Base-by-base conservation (phyloP, 2,888 invertebrate genomes). In the Leucophenga montana region DNA sequence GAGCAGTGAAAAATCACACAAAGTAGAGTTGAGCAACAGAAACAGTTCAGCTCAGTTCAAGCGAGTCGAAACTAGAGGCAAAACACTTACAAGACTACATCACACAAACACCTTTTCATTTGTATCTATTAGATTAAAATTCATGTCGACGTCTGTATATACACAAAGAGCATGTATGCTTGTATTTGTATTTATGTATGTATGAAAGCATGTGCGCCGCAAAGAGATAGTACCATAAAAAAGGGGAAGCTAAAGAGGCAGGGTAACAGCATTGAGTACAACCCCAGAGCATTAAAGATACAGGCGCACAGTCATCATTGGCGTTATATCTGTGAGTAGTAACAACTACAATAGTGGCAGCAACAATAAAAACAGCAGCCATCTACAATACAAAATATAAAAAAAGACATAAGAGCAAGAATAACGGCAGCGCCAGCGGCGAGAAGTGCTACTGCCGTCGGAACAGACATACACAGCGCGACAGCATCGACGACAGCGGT, bases 111-210 rank as follows among this genome's bases (percentile, higher is more conserved):
- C 86, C 82, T 85, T 80, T 86, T 85, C 86, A 87, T 87, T 87
- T 87, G 87, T 87, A 86, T 86, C 87, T 86, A 85, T 86, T 87
- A 87, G 87, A 87, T 86, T 86, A 86, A 85, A 85, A 86, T 86
- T 85, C 86, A 85, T 87, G 86, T 86, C 80, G 79, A 76, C 73
- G 73, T 75, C 48, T 62, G 59, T 50, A 74, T 44, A 69, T 61
- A 33, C 33, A 56, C 68, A 67, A 57, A 75, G 67, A 75, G 71
- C 65, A 67, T 20, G 70, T 46, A 22, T 16, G 39, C 33, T 14
- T 22, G 46, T 44, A 50, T 27, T 27, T 70, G 65, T 71, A 44
- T 44, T 59, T 64, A 59, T 33, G 69, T 68, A 68, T 67, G 39
- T 59, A 20, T 20, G 61, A 13, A 18, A 16, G 57, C 27, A 6